Conservation (phyloP, 2,797 vertebrate genomes). For the Notolepis coatsorum region DNA sequence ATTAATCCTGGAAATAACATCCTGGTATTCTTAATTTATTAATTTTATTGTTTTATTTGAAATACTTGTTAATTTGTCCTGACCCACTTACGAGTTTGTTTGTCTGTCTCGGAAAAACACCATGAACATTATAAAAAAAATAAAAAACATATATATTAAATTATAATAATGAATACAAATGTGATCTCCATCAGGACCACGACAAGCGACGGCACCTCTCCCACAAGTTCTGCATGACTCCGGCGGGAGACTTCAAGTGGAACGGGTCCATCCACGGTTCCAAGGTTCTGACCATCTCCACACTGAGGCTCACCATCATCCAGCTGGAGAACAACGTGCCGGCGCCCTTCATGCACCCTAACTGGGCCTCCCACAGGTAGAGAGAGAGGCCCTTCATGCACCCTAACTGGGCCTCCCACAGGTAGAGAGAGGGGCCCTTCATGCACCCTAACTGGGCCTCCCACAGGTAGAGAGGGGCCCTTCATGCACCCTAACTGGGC, state of each 20-base stretch:
- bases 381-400: constrained; percentile 93
- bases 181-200: constrained; percentile 93
- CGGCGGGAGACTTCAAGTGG: constrained; percentile 98
- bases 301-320: constrained; percentile 95
- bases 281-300: constrained; percentile 94
- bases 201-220: constrained; percentile 97
- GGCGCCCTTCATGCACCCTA: constrained; percentile 96
- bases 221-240: constrained; percentile 97
- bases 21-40: too few relatives aligned
- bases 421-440: constrained; percentile 93
- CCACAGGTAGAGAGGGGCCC: constrained; percentile 92
- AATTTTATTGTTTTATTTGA: too few relatives aligned
- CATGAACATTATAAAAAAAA: too few relatives aligned
- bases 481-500: constrained; percentile 99
- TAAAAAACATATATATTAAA: too few relatives aligned
- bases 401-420: constrained; percentile 98
- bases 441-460: constrained; percentile 99
- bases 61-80: too few relatives aligned
- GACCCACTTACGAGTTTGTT: too few relatives aligned
- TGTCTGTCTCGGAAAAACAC: too few relatives aligned
- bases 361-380: constrained; percentile 99
- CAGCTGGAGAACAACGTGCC: constrained; percentile 98
- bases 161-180: too few relatives aligned
- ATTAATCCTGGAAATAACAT: too few relatives aligned
- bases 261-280: constrained; percentile 97